A percentile compares a stretch with the other conserved stretches of the same genome.
Conservation (phyloP, 2,888 invertebrate genomes). For the Cryptocheilus praepositus region DNA sequence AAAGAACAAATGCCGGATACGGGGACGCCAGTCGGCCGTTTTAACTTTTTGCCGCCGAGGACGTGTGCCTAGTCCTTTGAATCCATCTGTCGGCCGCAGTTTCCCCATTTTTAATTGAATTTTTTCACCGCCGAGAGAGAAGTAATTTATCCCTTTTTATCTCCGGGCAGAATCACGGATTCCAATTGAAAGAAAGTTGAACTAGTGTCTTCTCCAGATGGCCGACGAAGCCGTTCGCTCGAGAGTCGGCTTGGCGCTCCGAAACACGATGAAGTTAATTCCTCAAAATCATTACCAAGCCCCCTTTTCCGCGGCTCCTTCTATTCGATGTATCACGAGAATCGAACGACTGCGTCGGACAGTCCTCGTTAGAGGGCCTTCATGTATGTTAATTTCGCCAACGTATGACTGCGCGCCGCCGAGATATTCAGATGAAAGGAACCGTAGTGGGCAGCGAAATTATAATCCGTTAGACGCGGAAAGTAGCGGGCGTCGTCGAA, state of each 20-base stretch:
- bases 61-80: constrained; percentile 54
- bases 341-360: no score
- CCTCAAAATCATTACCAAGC: constrained; percentile 32
- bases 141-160: constrained; percentile 64
- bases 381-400: no score
- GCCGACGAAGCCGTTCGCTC: constrained; percentile 31
- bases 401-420: no score
- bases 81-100: constrained; percentile 59
- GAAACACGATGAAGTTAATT: constrained; percentile 49
- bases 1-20: not conserved
- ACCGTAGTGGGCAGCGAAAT: no score
- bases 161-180: constrained; percentile 59
- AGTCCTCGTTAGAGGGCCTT: no score
- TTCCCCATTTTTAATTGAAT: constrained; percentile 61
- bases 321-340: not conserved
- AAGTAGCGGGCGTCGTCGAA: no score
- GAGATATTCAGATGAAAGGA: no score
- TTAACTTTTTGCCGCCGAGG: constrained; percentile 40
- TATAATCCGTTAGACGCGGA: no score
- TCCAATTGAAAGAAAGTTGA: constrained; percentile 61
- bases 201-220: constrained; percentile 59
- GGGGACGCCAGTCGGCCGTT: constrained; percentile 23
- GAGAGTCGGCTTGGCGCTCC: constrained; percentile 35
- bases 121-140: constrained; percentile 52
- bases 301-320: constrained; percentile 1